Percentiles rank a stretch among this genome's conserved stretches.
Conservation (phyloP, 1,140 invertebrate species). For the Colletes gigas region DNA sequence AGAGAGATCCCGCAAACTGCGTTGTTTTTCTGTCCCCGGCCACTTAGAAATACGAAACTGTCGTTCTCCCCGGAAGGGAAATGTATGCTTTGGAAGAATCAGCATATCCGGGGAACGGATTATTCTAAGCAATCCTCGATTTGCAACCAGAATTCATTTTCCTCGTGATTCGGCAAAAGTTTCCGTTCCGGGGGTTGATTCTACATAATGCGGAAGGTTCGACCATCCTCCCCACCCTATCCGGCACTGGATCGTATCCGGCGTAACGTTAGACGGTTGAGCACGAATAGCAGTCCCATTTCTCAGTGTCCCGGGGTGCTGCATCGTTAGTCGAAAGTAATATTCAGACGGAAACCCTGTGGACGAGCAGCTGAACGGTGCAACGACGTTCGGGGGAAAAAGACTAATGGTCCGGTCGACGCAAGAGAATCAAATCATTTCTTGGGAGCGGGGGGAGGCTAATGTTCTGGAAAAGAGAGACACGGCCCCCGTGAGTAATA, state of each 20-base stretch:
- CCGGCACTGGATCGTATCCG: not conserved
- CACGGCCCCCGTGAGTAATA: too few relatives aligned
- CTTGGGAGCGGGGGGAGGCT: not conserved
- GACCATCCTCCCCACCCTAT: too few relatives aligned
- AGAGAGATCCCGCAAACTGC: too few relatives aligned
- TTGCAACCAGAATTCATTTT: not conserved
- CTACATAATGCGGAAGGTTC: not conserved
- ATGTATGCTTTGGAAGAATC: not conserved
- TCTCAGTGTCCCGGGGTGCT: not conserved
- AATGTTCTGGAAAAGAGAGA: slow-evolving; percentile 28
- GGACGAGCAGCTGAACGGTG: slow-evolving; percentile 17
- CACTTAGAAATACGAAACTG: too few relatives aligned
- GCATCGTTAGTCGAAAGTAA: slow-evolving; percentile 27
- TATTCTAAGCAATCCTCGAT: not conserved
- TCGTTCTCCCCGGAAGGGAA: not conserved
- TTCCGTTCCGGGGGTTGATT: not conserved
- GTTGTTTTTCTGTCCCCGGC: too few relatives aligned
- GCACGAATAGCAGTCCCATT: slow-evolving; percentile 9
- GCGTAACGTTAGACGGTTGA: not conserved
- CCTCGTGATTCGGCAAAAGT: slow-evolving; percentile 1
- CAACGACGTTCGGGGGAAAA: not conserved
- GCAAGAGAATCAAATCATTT: slow-evolving; percentile 23
- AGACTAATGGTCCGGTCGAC: slow-evolving; percentile 40
- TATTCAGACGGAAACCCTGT: slow-evolving; percentile 1
- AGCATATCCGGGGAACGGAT: not conserved